These are phyloP conservation scores for Stichodactyla helianthus DNA, from an alignment of 64 coral and sea anemone species.

Conservation along the genomic window DNA sequence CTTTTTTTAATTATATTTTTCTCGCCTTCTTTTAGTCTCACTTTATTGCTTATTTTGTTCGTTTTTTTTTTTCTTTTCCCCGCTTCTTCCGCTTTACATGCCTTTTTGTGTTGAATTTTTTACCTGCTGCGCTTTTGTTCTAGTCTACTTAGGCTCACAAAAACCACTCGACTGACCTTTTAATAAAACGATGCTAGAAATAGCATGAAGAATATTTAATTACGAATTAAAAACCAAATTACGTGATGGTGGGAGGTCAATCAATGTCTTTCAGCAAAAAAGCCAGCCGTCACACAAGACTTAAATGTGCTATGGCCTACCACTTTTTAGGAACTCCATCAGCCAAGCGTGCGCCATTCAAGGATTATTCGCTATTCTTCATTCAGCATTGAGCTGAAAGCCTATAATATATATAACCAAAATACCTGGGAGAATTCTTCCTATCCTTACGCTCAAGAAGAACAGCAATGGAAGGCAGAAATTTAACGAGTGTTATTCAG, in stretches of 20 bases:
- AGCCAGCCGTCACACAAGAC: not conserved
- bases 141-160: not conserved
- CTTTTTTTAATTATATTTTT: too few species aligned
- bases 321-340: not conserved
- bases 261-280: not conserved
- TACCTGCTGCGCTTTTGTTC: not conserved
- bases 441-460: not conserved
- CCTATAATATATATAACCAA: not conserved
- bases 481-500: constrained; percentile 14
- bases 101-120: not conserved
- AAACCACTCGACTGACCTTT: not conserved
- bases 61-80: not conserved
- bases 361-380: not conserved
- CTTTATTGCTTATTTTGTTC: not conserved
- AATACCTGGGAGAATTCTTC: not conserved
- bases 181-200: not conserved
- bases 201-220: not conserved
- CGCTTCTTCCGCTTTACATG: not conserved
- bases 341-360: not conserved
- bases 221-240: constrained; percentile 1
- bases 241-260: constrained; percentile 14
- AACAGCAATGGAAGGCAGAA: not conserved
- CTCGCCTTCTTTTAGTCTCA: too few species aligned
- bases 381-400: not conserved
- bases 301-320: not conserved